These are phyloP conservation scores for Ophthalmolycus amberensis DNA, from an alignment of 2,113 vertebrate species.

Conservation along the genomic window DNA sequence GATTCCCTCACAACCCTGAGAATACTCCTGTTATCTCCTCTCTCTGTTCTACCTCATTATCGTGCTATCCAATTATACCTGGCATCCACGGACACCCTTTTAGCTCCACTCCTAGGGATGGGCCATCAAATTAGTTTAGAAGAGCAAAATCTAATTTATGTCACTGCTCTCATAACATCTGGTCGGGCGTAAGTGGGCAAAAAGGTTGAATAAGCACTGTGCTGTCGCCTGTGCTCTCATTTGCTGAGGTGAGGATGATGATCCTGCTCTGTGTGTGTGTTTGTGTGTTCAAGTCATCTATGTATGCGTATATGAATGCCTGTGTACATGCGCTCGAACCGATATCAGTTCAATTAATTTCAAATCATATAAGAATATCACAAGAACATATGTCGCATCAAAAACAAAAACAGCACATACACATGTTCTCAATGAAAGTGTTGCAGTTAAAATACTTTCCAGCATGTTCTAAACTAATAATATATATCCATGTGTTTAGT, in stretches of 20 bases:
- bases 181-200: conserved; percentile 60
- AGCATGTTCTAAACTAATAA: background rate
- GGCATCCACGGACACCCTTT: conserved; percentile 69
- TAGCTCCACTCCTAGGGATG: conserved; percentile 63
- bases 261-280: conserved; percentile 19
- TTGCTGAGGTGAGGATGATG: conserved; percentile 30
- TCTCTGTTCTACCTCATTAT: conserved; percentile 68
- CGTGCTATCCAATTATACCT: conserved; percentile 75
- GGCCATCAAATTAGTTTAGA: conserved; percentile 77
- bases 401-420: background rate
- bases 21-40: conserved; percentile 56
- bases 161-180: conserved; percentile 72
- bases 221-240: conserved; percentile 24
- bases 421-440: background rate
- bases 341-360: background rate
- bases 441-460: background rate
- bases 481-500: conserved; percentile 79
- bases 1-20: conserved; percentile 46
- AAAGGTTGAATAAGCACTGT: conserved; percentile 57
- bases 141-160: conserved; percentile 74
- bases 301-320: background rate
- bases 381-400: background rate
- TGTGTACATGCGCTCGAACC: background rate
- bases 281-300: conserved; percentile 27
- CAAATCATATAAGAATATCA: background rate